phyloP scores from a whole-genome alignment of 2,888 invertebrate genomes.

The Andrena hattorfiana region DNA sequence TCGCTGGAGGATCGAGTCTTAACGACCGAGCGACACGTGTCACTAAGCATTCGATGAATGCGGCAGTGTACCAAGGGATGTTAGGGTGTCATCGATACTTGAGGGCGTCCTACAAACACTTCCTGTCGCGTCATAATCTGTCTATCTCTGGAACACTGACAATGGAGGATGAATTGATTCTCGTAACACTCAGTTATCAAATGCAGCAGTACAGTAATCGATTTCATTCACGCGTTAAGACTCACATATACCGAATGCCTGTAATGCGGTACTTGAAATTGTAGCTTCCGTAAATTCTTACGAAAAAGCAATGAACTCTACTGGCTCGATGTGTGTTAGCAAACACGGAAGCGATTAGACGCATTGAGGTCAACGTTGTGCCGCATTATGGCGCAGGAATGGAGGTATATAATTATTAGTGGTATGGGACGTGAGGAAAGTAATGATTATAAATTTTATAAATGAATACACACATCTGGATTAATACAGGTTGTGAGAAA shows the following conservation, averaged over 20 bases:
- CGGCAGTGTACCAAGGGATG: conserved; percentile 54
- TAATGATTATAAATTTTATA: background rate
- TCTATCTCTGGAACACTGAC: conserved; percentile 7
- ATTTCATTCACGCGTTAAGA: conserved; percentile 26
- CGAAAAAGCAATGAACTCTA: background rate
- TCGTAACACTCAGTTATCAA: conserved; percentile 11
- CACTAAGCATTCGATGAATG: conserved; percentile 56
- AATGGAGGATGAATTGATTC: conserved; percentile 3
- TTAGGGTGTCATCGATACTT: conserved; percentile 45
- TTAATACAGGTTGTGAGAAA: no score
- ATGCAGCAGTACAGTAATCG: background rate
- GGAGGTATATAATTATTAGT: conserved; percentile 10
- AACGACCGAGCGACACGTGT: conserved; percentile 63
- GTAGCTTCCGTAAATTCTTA: background rate
- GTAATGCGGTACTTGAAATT: background rate
- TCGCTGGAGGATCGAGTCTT: conserved; percentile 44
- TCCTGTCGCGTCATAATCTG: conserved; percentile 46
- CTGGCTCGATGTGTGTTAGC: background rate
- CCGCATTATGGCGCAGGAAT: conserved; percentile 30
- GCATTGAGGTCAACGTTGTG: conserved; percentile 22
- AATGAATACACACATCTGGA: no score
- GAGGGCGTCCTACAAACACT: conserved; percentile 81
- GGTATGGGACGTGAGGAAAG: background rate
- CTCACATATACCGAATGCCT: background rate
- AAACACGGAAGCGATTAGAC: conserved; percentile 8